Evolutionary conservation across 2,797 vertebrate genomes (phyloP).

Genomic region (Enteromius trimaculatus): DNA sequence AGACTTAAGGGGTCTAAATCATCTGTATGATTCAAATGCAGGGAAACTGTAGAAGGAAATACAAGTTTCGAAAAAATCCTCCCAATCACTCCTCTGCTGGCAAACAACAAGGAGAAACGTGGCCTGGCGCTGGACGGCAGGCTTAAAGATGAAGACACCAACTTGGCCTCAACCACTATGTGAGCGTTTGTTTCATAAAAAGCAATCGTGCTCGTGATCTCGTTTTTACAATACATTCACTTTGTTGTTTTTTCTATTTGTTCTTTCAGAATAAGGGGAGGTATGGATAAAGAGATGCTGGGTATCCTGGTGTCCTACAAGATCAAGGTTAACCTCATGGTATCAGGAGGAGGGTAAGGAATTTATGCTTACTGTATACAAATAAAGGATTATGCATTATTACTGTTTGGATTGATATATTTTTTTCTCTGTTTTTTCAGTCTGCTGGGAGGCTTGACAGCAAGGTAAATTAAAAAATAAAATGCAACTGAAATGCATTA

Average conservation of each 20-base stretch:
- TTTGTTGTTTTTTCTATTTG: neutral
- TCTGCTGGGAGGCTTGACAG: slow-evolving; percentile 86
- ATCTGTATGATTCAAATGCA: slow-evolving; percentile 47
- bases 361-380: neutral
- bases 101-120: slow-evolving; percentile 83
- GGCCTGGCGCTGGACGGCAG: slow-evolving; percentile 87
- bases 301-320: slow-evolving; percentile 94
- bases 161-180: slow-evolving; percentile 88
- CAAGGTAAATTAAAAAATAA: slow-evolving; percentile 78
- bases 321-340: slow-evolving; percentile 88
- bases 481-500: neutral
- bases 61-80: slow-evolving; percentile 68
- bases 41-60: slow-evolving; percentile 75
- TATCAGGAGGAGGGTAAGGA: slow-evolving; percentile 87
- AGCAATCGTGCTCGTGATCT: neutral
- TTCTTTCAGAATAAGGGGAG: slow-evolving; percentile 74
- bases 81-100: slow-evolving; percentile 74
- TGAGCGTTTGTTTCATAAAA: slow-evolving; percentile 65
- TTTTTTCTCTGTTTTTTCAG: slow-evolving; percentile 66
- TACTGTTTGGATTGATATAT: neutral
- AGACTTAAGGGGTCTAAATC: neutral
- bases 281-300: slow-evolving; percentile 86
- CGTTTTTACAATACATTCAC: neutral
- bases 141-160: slow-evolving; percentile 90
- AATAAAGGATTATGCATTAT: neutral